A percentile compares a stretch with the other conserved stretches of the same genome.
These are phyloP conservation scores for Microctenopoma steveboyesi DNA, from an alignment of 2,797 vertebrate species.

Conservation along the genomic window DNA sequence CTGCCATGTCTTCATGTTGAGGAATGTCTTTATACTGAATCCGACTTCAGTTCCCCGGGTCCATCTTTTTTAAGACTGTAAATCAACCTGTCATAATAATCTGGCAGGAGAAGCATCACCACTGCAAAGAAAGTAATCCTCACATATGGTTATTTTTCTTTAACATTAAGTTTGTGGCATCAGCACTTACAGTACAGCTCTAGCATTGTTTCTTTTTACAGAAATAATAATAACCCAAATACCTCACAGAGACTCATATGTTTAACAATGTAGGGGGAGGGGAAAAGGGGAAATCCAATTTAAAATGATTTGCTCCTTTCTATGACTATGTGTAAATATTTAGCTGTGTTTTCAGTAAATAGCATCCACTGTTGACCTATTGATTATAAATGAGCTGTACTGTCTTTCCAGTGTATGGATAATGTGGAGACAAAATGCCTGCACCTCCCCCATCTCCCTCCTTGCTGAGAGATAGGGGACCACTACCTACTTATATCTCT, in stretches of 20 bases:
- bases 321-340: not conserved
- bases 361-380: conserved; percentile 39
- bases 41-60: not conserved
- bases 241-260: not conserved
- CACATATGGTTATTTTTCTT: not conserved
- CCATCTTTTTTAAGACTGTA: not conserved
- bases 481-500: conserved; percentile 39
- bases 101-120: not conserved
- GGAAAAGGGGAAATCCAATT: not conserved
- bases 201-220: not conserved
- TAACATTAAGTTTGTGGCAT: conserved; percentile 2
- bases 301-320: not conserved
- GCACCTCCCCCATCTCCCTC: conserved; percentile 67
- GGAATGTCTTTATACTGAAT: conserved; percentile 1
- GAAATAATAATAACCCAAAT: not conserved
- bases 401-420: conserved; percentile 41
- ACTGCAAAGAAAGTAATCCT: not conserved
- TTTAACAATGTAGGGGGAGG: not conserved
- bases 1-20: not conserved
- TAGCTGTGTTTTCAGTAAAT: conserved; percentile 3
- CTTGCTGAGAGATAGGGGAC: conserved; percentile 23
- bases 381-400: conserved; percentile 45
- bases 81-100: conserved; percentile 17
- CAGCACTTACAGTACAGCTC: not conserved
- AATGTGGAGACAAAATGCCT: conserved; percentile 60